Percentiles rank a stretch among this genome's conserved stretches.
Evolutionary conservation across 2,797 vertebrate genomes (phyloP).

Genomic region (Tokudaia tokunoshimensis): DNA sequence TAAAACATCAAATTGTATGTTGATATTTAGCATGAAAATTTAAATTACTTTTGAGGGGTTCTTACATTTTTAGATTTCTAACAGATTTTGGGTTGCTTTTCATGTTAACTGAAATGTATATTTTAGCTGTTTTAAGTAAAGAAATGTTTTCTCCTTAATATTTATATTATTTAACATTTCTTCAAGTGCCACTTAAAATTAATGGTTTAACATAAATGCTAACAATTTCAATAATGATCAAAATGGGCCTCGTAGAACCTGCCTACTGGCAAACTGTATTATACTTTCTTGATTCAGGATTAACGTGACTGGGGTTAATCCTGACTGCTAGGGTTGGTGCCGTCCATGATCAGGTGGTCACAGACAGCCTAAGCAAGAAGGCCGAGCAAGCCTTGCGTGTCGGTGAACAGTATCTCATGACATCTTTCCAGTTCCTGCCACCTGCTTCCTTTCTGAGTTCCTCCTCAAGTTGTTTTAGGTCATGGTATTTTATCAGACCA

Average conservation of each 20-base stretch:
- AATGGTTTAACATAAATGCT: neutral
- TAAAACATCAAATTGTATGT: conserved; percentile 33
- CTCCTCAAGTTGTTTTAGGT: neutral
- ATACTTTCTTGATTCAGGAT: neutral
- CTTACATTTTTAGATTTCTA: conserved; percentile 51
- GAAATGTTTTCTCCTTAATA: conserved; percentile 22
- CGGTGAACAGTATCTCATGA: neutral
- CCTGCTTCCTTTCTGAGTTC: neutral
- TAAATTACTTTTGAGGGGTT: neutral
- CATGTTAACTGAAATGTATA: neutral
- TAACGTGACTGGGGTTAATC: too few species aligned
- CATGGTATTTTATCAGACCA: neutral
- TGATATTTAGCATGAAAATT: conserved; percentile 30
- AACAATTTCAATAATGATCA: conserved; percentile 20
- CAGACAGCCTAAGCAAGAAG: too few species aligned
- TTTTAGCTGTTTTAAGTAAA: conserved; percentile 10
- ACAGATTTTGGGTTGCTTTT: neutral
- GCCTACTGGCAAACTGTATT: neutral
- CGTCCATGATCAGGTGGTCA: neutral
- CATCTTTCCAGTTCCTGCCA: too few species aligned
- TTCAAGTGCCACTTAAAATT: neutral
- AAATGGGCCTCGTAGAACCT: neutral
- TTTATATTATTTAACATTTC: conserved; percentile 45
- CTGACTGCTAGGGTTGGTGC: neutral
- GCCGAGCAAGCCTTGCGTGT: neutral